Conservation (phyloP, 1,140 invertebrate genomes). For the Drosophila repletoides region DNA sequence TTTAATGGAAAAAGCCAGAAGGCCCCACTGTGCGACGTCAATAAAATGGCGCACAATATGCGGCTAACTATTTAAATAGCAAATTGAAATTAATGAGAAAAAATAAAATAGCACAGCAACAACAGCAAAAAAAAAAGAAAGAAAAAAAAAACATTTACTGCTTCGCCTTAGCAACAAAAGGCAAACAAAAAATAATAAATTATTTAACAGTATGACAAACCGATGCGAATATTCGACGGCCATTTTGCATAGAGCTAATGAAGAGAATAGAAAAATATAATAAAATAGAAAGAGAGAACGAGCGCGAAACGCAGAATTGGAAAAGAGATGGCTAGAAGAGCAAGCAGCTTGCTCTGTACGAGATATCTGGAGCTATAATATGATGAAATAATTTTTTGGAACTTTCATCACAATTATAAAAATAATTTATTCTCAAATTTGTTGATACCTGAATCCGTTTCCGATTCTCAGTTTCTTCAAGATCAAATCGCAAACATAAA, state of each 20-base stretch:
- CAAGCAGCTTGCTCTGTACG: too few species aligned
- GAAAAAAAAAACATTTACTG: background rate
- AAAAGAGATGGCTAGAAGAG: background rate
- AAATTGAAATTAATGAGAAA: constrained; percentile 50
- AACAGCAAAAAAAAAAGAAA: background rate
- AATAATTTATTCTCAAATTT: background rate
- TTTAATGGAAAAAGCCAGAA: background rate
- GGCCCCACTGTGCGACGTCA: constrained; percentile 7
- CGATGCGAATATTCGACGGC: constrained; percentile 12
- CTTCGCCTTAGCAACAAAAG: constrained; percentile 36
- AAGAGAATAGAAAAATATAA: background rate
- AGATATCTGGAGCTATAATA: too few species aligned
- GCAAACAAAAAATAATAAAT: too few species aligned
- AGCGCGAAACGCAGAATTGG: background rate
- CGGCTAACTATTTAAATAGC: constrained; percentile 29
- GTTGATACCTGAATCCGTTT: too few species aligned
- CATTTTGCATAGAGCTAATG: constrained; percentile 35
- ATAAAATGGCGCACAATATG: constrained; percentile 25
- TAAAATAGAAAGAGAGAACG: background rate
- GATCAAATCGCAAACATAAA: too few species aligned
- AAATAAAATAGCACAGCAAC: constrained; percentile 11
- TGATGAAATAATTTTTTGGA: too few species aligned
- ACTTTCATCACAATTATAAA: background rate
- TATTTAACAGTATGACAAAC: constrained; percentile 21
- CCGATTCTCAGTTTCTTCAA: too few species aligned